These are phyloP conservation scores for Pelochelys cantorii DNA, from an alignment of 2,797 vertebrate genomes.

Conservation along the genomic window DNA sequence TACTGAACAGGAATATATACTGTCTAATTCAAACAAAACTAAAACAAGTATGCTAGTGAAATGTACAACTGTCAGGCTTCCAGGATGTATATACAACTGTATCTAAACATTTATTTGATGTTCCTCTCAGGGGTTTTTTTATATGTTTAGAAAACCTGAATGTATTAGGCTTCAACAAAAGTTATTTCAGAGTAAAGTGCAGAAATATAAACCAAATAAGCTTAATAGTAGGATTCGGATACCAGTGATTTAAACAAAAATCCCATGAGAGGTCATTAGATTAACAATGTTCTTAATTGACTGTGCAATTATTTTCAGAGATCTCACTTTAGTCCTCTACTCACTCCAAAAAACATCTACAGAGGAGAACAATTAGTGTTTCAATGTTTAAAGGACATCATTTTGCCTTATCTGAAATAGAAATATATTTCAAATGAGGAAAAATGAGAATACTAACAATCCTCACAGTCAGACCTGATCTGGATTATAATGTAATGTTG, in stretches of 20 bases:
- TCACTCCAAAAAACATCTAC: too few species aligned
- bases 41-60: accelerated
- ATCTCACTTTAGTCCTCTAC: background rate
- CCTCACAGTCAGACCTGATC: background rate
- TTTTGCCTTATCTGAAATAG: too few species aligned
- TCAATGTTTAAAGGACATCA: too few species aligned
- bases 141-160: background rate
- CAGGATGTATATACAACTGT: accelerated
- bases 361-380: too few species aligned
- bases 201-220: background rate
- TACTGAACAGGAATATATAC: background rate
- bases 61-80: background rate
- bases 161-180: background rate
- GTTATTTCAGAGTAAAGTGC: background rate
- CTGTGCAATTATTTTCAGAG: background rate
- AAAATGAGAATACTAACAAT: background rate
- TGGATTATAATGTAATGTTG: background rate
- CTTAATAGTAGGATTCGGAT: background rate
- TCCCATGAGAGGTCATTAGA: background rate
- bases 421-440: background rate
- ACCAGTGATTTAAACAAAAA: background rate
- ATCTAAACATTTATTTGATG: background rate
- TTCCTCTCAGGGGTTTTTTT: background rate
- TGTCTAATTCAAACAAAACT: background rate
- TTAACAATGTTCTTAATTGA: background rate